Evolutionary conservation across 2,888 invertebrate species (phyloP).

Genomic region (Deilephila porcellus): DNA sequence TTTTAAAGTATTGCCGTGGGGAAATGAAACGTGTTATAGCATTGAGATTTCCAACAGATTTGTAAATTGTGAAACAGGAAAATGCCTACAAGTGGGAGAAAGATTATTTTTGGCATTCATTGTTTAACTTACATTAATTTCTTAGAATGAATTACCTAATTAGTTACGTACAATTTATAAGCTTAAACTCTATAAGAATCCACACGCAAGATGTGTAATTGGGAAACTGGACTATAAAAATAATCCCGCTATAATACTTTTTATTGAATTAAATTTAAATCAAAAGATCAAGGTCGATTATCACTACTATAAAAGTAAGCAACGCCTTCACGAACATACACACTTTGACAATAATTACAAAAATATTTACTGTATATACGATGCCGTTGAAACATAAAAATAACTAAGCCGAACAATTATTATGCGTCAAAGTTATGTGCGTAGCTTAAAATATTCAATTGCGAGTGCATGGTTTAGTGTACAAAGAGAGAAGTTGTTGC

Average conservation of each 20-base stretch:
- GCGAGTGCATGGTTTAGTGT: conserved; percentile 67
- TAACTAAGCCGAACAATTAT: conserved; percentile 33
- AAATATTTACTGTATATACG: background rate
- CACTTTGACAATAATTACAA: background rate
- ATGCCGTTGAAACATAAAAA: background rate
- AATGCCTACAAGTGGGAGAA: too few species aligned
- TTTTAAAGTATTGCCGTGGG: background rate
- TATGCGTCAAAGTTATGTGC: conserved; percentile 45
- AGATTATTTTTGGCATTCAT: too few species aligned
- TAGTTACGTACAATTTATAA: too few species aligned
- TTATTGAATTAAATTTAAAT: background rate
- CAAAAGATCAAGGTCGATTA: background rate
- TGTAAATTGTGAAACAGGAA: too few species aligned
- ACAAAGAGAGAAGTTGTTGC: conserved; percentile 74
- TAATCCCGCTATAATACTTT: background rate
- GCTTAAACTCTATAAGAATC: too few species aligned
- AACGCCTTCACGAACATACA: background rate
- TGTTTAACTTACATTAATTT: too few species aligned
- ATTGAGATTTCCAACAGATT: background rate
- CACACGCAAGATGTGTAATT: background rate
- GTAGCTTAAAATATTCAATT: conserved; percentile 60
- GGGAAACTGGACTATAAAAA: background rate
- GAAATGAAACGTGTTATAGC: conserved; percentile 3
- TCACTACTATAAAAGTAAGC: background rate
- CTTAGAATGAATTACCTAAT: too few species aligned